Percentiles rank a stretch among this genome's conserved stretches.
These are phyloP conservation scores for Pelecanus crispus DNA, from an alignment of 2,113 vertebrate species.

Conservation along the genomic window DNA sequence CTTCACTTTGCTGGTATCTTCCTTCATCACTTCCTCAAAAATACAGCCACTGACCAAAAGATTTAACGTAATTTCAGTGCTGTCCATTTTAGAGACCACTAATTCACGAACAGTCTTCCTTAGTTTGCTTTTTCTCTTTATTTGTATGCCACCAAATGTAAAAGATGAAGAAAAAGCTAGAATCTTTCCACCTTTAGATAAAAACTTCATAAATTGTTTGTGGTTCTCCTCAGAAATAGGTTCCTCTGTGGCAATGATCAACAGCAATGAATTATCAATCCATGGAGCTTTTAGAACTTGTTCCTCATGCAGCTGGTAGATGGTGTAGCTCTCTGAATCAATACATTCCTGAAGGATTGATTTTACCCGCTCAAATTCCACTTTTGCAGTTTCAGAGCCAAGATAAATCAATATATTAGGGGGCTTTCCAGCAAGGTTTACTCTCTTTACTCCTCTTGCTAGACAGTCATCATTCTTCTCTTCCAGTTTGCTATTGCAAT, in stretches of 20 bases:
- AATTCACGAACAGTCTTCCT: conserved; percentile 64
- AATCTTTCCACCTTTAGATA: conserved; percentile 84
- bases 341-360: conserved; percentile 77
- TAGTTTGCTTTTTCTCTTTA: conserved; percentile 51
- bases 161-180: conserved; percentile 80
- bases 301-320: conserved; percentile 81
- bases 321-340: conserved; percentile 71
- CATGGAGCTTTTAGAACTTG: conserved; percentile 84
- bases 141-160: conserved; percentile 68
- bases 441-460: not conserved
- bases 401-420: conserved; percentile 90
- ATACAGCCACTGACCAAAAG: conserved; percentile 73
- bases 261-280: conserved; percentile 80
- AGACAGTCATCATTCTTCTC: not conserved
- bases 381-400: conserved; percentile 41
- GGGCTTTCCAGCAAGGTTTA: conserved; percentile 65
- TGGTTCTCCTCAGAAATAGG: conserved; percentile 65
- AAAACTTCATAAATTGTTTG: conserved; percentile 77
- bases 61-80: conserved; percentile 69
- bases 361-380: conserved; percentile 65
- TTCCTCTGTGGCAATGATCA: conserved; percentile 79
- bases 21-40: conserved; percentile 61
- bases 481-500: conserved; percentile 26
- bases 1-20: conserved; percentile 39
- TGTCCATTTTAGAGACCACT: conserved; percentile 73